phyloP scores from a whole-genome alignment of 1,140 invertebrate species.

The Trypoxylus dichotomus region DNA sequence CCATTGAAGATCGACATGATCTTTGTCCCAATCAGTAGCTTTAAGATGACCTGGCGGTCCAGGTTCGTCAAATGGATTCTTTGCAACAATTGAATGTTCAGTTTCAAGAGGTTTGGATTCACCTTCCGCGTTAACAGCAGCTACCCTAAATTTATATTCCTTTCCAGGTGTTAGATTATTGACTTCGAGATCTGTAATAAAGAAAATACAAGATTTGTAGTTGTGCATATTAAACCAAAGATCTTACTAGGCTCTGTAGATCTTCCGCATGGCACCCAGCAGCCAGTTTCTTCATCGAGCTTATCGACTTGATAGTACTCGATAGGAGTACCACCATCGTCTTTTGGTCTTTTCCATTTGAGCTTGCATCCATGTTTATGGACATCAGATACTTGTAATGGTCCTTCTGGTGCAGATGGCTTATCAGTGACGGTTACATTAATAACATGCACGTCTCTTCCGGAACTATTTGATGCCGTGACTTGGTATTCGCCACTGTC shows the following conservation, averaged over 20 bases:
- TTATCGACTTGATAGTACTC: constrained; percentile 95
- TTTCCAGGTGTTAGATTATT: constrained; percentile 85
- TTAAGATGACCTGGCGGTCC: constrained; percentile 88
- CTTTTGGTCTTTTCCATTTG: constrained; percentile 91
- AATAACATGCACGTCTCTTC: constrained; percentile 86
- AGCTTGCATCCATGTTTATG: constrained; percentile 92
- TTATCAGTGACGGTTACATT: constrained; percentile 92
- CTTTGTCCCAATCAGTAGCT: constrained; percentile 95
- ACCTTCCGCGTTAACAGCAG: constrained; percentile 94
- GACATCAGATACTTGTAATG: constrained; percentile 85
- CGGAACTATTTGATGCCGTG: constrained; percentile 80
- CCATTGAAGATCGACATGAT: constrained; percentile 91
- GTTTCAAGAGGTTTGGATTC: constrained; percentile 92
- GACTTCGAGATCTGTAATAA: constrained; percentile 71
- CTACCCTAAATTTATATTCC: constrained; percentile 93
- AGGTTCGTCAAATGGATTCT: constrained; percentile 96
- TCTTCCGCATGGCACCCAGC: constrained; percentile 89
- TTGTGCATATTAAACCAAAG: neutral
- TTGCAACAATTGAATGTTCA: constrained; percentile 84
- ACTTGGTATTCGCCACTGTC: constrained; percentile 90
- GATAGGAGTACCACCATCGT: constrained; percentile 85
- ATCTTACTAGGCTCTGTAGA: constrained; percentile 72
- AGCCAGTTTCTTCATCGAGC: constrained; percentile 89
- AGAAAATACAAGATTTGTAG: neutral
- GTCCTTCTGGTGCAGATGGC: constrained; percentile 83